Conservation (phyloP, 2,113 vertebrate genomes). For the Neotragus moschatus region DNA sequence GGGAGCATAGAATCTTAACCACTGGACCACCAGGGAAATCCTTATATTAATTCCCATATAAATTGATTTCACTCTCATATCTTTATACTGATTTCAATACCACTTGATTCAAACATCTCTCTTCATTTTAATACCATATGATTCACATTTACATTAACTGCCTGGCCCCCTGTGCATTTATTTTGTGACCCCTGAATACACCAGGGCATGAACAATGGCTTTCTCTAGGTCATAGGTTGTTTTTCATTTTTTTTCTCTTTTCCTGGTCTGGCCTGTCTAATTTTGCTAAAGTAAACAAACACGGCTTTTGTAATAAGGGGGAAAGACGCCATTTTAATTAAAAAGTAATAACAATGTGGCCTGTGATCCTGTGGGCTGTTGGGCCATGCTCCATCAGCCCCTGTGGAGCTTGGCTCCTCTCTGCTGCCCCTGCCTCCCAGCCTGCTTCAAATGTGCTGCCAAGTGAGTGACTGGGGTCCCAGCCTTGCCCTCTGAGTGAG, state of each 20-base stretch:
- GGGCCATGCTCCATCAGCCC: background rate
- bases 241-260: slow-evolving; percentile 50
- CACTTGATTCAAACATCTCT: background rate
- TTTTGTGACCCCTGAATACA: background rate
- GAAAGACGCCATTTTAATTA: slow-evolving; percentile 73
- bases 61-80: background rate
- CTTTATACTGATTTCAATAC: background rate
- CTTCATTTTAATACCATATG: background rate
- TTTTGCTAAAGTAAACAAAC: slow-evolving; percentile 68
- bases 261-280: slow-evolving; percentile 53
- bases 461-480: background rate
- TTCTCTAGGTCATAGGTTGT: slow-evolving; percentile 21
- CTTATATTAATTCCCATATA: background rate
- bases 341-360: slow-evolving; percentile 69
- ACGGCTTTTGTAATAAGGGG: slow-evolving; percentile 68
- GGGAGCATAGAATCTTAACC: background rate
- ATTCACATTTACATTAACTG: background rate
- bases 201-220: background rate
- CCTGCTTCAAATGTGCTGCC: background rate
- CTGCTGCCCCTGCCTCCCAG: background rate
- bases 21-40: background rate
- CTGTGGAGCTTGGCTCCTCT: slow-evolving; percentile 11
- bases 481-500: background rate
- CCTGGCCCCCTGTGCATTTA: background rate
- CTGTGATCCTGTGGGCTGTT: slow-evolving; percentile 44